Evolutionary conservation across 2,113 vertebrate species (phyloP), one percentile per base, ranked within the genome.

Genomic region (Alethe diademata): DNA sequence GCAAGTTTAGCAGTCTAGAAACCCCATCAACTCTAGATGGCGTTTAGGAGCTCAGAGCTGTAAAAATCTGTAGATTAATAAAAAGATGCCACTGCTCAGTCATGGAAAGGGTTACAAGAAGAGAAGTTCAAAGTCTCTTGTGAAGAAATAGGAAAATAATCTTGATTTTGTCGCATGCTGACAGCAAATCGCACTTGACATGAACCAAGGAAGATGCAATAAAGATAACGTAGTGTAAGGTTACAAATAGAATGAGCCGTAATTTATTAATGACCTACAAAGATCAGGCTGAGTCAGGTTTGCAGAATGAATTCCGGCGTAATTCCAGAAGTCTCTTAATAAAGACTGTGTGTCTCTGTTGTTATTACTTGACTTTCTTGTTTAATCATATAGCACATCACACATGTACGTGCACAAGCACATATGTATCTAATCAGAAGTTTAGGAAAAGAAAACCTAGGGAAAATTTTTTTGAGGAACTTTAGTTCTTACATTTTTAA

Each of bases 241-340:
- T 97, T 97, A 89, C 94, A 96, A 96, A 93, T 79, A 84, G 95
- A 92, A 50, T 45, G n/a, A 82, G 29, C 25, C 60, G 79, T 96
- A 85, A 90, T 94, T 96, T 97, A 97, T 97, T 98, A 93, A 98
- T 96, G 92, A 95, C 25, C 62, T 94, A 36, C 53, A 78, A 66
- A 73, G 80, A 80, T 83, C 60, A 53, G 60, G 61, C 78, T 91
- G 67, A 91, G 75, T 85, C 79, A 86, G 86, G 18, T 81, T 90
- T 92, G 90, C 48, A 53, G 50, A 50, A 80, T 35, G 40, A 78
- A 75, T 66, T 67, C 16, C 42, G 14, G 24, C 0, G 1, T 82
- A 94, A 56, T 73, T 88, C 61, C 61, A 66, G 83, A 66, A 85
- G 60, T 93, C 56, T 87, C 40, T 43, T 50, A 74, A 72, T 70